Evolutionary conservation across 2,888 invertebrate genomes (phyloP), one percentile per base, ranked within the genome.

Genomic region (Epinotia ramella): DNA sequence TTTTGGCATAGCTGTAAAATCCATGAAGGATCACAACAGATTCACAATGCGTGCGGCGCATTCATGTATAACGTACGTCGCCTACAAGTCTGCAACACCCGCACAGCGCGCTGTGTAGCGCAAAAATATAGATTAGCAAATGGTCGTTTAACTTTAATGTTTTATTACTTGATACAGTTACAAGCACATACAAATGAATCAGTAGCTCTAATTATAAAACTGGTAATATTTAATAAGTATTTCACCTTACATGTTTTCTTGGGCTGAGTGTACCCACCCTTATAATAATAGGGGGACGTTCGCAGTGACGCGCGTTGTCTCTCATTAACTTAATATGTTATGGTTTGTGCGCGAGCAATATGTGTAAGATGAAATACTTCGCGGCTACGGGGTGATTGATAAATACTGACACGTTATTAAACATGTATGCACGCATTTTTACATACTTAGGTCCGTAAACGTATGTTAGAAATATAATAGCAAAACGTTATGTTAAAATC

Each of bases 261-360:
- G 13, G 53, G 33, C 46, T 13, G 71, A 71, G 62, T 76, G 63
- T 76, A 76, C 67, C 53, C 66, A 18, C 65, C 62, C 67, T 67
- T 63, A 67, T 63, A 76, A 76, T 75, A 75, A 71, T 57, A 49
- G 75, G 76, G 75, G 76, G 66, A 53, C 66, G 67, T 57, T 72
- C 72, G 76, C 63, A 83, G 85, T 88, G 89, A 89, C 90, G 86
- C 88, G 85, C 85, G 87, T 87, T 91, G 91, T 89, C 88, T 87
- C 92, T 93, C 92, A 92, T 93, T 92, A 92, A 89, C 90, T 92
- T 92, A 92, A 93, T 93, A 91, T 85, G 89, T 87, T 88, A 89
- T 87, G 88, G 87, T 89, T 87, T 88, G 88, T 89, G 88, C 89
- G 88, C 82, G 78, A 83, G 88, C 87, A 90, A 91, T 91, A 91